These are phyloP conservation scores for Bombylius discolor DNA, from an alignment of 2,888 invertebrate genomes.

Conservation along the genomic window DNA sequence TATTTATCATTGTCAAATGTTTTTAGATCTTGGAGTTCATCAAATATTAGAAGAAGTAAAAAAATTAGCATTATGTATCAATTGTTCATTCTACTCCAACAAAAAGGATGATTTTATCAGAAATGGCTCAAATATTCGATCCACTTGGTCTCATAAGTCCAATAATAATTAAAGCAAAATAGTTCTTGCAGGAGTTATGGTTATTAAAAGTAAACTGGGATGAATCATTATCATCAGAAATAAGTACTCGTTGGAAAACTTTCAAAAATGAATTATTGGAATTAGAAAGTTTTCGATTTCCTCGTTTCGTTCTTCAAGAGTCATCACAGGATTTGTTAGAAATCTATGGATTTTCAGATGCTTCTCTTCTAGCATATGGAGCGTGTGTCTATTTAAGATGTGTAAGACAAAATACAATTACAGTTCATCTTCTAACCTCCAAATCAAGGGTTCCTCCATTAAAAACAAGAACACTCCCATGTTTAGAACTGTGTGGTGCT, in stretches of 20 bases:
- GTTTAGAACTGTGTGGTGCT: slow-evolving; percentile 22
- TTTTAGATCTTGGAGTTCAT: too few relatives aligned
- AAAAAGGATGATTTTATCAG: not conserved
- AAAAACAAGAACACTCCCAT: slow-evolving; percentile 17
- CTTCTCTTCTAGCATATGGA: slow-evolving; percentile 6
- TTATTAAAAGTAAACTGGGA: not conserved
- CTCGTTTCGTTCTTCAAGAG: not conserved
- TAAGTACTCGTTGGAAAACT: not conserved
- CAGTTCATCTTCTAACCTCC: not conserved
- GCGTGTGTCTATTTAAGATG: slow-evolving; percentile 1
- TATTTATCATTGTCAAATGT: too few relatives aligned
- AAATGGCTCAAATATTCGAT: slow-evolving; percentile 2
- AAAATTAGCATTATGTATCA: too few relatives aligned
- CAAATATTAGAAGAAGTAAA: too few relatives aligned
- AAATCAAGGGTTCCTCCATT: slow-evolving; percentile 9
- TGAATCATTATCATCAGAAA: not conserved
- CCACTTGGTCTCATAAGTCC: slow-evolving; percentile 2
- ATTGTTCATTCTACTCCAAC: not conserved
- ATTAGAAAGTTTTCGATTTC: not conserved
- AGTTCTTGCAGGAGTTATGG: slow-evolving; percentile 1
- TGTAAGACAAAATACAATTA: too few relatives aligned
- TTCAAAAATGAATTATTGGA: not conserved
- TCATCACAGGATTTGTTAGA: not conserved
- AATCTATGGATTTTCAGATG: slow-evolving; percentile 11
- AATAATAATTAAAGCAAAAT: not conserved